Evolutionary conservation across 2,888 invertebrate genomes (phyloP).

Genomic region (Phyllotreta striolata): DNA sequence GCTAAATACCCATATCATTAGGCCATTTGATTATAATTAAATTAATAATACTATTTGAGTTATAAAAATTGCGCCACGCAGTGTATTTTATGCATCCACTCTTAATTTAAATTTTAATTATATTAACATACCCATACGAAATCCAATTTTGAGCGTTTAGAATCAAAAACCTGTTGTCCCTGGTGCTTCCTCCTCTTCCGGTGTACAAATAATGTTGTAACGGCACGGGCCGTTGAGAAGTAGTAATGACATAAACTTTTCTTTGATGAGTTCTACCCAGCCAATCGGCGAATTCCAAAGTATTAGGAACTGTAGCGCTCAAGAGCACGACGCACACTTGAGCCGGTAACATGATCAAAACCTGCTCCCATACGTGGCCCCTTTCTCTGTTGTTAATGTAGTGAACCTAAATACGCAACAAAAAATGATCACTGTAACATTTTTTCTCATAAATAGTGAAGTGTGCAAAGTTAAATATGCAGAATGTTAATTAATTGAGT

Average conservation of each 20-base stretch:
- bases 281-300: conserved; percentile 95
- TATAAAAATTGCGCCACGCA: not conserved
- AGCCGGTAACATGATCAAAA: conserved; percentile 88
- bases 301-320: conserved; percentile 98
- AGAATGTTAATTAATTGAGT: no score
- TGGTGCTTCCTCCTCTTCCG: conserved; percentile 77
- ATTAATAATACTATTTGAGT: no score
- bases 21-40: no score
- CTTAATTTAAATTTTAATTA: conserved; percentile 7
- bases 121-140: conserved; percentile 65
- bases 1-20: no score
- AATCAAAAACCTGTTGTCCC: conserved; percentile 79
- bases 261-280: conserved; percentile 83
- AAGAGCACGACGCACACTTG: conserved; percentile 96
- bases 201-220: conserved; percentile 94
- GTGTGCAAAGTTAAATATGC: no score
- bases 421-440: not conserved
- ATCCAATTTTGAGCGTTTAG: conserved; percentile 82
- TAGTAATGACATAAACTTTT: conserved; percentile 93
- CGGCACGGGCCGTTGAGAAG: conserved; percentile 92
- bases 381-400: conserved; percentile 92
- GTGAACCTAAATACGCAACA: conserved; percentile 72
- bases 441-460: no score
- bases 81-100: conserved; percentile 1
- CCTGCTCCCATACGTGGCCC: conserved; percentile 99